Evolutionary conservation across 37 sponge, comb jelly and placozoan species (phyloP), one percentile per base, ranked within the genome.

Genomic region (Petrosia ficiformis): DNA sequence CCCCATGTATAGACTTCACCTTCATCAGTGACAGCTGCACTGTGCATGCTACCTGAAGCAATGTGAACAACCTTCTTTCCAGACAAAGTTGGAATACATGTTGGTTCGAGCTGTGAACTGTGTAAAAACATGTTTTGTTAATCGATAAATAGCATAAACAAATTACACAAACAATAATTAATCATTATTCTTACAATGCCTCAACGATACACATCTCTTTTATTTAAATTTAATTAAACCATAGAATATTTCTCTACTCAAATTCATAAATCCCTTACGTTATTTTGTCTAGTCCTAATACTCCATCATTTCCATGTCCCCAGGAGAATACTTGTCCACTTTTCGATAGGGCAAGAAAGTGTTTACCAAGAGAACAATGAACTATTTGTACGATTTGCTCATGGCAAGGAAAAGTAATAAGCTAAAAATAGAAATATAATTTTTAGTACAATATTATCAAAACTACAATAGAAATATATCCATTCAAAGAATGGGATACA

Each of bases 1-100:
- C 98, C 98, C 96, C 96, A 95, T 6, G 92, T 95, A 83, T 89
- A 95, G 42, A 95, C 76, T 5, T 74, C 78, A 19, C 96, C 96
- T 4, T 83, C 82, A 30, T 80, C 84, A 14, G 93, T 89, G 64
- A 91, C 61, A 68, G 92, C 92, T 4, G 96, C 97, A 82, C 90
- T 89, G 85, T 96, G 83, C 26, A 64, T 75, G 8, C 78, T 83
- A 26, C 97, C 97, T 59, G 86, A 80, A 28, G 88, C 80, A 38
- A 96, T 72, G 34, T 65, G 59, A 21, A 84, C 90, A 52, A 96
- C 77, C 42, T 79, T 73, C 77, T 79, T 70, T 4, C 80, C 89
- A 0, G 61, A 65, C 44, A 89, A 70, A n/a, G 68, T 58, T 11
- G 56, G 63, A 28, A 93, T 64, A 56, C 74, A 33, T 8, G 63